These are phyloP conservation scores for Sarcoramphus papa DNA, from an alignment of 2,797 vertebrate genomes.

Conservation along the genomic window DNA sequence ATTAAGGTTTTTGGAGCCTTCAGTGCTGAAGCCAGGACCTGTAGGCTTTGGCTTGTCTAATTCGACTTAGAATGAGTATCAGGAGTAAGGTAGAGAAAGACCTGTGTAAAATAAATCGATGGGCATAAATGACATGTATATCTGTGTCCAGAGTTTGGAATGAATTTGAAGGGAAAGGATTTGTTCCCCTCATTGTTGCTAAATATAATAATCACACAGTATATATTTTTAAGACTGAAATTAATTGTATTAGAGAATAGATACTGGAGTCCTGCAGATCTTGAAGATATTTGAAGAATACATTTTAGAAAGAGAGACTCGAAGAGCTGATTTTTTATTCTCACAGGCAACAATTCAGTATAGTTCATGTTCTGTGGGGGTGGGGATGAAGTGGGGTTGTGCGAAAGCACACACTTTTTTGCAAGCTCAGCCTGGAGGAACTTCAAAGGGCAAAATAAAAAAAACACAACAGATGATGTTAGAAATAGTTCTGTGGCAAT, in stretches of 20 bases:
- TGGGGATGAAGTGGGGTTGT: not conserved
- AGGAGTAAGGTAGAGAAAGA: not conserved
- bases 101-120: not conserved
- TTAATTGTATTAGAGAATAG: not conserved
- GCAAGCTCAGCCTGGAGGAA: slow-evolving; percentile 23
- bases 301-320: not conserved
- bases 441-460: slow-evolving; percentile 9
- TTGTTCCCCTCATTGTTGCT: not conserved
- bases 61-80: not conserved
- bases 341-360: not conserved
- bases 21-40: not conserved
- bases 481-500: slow-evolving; percentile 6
- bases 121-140: accelerated
- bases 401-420: not conserved
- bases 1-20: not conserved
- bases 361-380: not conserved
- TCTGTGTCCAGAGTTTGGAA: not conserved
- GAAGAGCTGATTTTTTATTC: not conserved
- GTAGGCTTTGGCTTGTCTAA: not conserved
- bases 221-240: not conserved
- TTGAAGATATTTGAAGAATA: not conserved
- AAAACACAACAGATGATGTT: not conserved
- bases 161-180: not conserved
- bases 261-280: not conserved
- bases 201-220: not conserved